A percentile compares a stretch with the other conserved stretches of the same genome.
Evolutionary conservation across 2,113 vertebrate species (phyloP).

Genomic region (Tympanuchus pallidicinctus): DNA sequence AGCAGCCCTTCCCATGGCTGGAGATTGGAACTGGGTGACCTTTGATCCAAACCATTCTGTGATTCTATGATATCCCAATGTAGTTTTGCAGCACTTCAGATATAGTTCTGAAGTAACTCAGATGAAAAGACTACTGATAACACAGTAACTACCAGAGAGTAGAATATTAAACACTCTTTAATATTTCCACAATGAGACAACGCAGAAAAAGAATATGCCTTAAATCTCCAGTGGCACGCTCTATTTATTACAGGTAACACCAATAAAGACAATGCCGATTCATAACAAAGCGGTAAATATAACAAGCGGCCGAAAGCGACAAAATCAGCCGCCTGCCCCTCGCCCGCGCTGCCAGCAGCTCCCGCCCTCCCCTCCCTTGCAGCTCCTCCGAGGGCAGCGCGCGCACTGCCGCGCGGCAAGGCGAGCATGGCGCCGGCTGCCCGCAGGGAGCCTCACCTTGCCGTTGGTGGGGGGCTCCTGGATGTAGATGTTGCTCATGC

Average conservation of each 20-base stretch:
- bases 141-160: fast-evolving
- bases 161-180: background rate
- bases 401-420: too few species aligned
- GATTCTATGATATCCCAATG: too few species aligned
- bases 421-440: background rate
- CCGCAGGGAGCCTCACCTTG: conserved; percentile 81
- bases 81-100: background rate
- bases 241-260: background rate
- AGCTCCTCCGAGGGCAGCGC: too few species aligned
- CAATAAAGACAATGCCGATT: background rate
- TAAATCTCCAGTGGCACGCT: background rate
- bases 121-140: background rate
- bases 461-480: conserved; percentile 96
- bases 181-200: background rate
- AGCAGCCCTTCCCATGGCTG: too few species aligned
- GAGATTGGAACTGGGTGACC: too few species aligned
- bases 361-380: background rate
- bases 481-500: conserved; percentile 98
- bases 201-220: fast-evolving
- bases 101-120: fast-evolving
- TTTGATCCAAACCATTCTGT: too few species aligned
- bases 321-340: background rate
- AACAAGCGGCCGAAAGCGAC: background rate
- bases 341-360: too few species aligned
- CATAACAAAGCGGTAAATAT: too few species aligned